phyloP scores from a whole-genome alignment of 1,140 invertebrate species.

The Neocloeon triangulifer region DNA sequence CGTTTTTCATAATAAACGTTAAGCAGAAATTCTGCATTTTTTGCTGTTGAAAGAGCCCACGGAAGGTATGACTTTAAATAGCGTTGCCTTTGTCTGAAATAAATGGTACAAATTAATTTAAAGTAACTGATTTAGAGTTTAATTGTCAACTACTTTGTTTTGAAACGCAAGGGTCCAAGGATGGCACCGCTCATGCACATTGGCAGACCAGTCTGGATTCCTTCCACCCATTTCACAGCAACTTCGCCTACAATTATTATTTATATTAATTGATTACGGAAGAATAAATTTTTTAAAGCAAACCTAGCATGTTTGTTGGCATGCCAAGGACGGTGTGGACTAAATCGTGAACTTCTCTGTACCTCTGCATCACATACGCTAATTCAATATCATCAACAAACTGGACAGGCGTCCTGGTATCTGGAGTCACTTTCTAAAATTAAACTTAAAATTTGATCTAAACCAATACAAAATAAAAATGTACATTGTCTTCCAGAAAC shows the following conservation, averaged over 20 bases:
- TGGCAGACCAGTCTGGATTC: slow-evolving; percentile 65
- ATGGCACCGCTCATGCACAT: slow-evolving; percentile 76
- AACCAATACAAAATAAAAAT: slow-evolving; percentile 9
- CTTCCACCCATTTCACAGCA: slow-evolving; percentile 94
- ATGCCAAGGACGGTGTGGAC: slow-evolving; percentile 75
- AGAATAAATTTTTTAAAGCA: slow-evolving; percentile 15
- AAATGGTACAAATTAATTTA: slow-evolving; percentile 9
- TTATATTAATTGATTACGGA: slow-evolving; percentile 5
- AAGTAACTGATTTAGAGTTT: not conserved
- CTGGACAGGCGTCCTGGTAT: slow-evolving; percentile 65
- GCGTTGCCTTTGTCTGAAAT: slow-evolving; percentile 46
- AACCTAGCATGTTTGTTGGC: slow-evolving; percentile 90
- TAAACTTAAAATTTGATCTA: slow-evolving; percentile 8
- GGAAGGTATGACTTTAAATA: slow-evolving; percentile 62
- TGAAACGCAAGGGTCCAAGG: slow-evolving; percentile 60
- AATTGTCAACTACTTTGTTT: slow-evolving; percentile 37
- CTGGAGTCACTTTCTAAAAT: slow-evolving; percentile 69
- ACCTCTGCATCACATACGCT: slow-evolving; percentile 91
- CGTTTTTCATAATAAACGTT: slow-evolving; percentile 81
- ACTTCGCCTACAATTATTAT: slow-evolving; percentile 41
- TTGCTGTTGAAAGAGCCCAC: slow-evolving; percentile 70
- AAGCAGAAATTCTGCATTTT: slow-evolving; percentile 48
- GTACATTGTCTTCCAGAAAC: slow-evolving; percentile 59
- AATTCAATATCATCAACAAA: slow-evolving; percentile 80
- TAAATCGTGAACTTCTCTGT: slow-evolving; percentile 90